A percentile compares a stretch with the other conserved stretches of the same genome.
These are phyloP conservation scores for Peromyscus leucopus DNA, from an alignment of 2,113 vertebrate genomes.

Conservation along the genomic window DNA sequence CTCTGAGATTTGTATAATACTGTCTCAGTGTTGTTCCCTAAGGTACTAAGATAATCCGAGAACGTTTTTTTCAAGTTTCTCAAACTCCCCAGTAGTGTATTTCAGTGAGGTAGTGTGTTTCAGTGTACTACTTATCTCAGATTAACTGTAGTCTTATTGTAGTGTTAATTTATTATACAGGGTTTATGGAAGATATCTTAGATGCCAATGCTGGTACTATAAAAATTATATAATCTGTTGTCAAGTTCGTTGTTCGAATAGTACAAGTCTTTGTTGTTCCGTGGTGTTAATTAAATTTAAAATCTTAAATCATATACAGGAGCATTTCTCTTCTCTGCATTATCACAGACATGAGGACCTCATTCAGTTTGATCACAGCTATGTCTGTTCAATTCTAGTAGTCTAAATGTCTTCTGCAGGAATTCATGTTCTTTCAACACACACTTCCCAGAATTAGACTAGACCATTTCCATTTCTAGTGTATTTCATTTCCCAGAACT, in stretches of 20 bases:
- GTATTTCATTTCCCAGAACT: slow-evolving; percentile 54
- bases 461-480: neutral
- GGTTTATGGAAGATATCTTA: neutral
- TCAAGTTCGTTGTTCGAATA: neutral
- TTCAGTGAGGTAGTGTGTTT: neutral
- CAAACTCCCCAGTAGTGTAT: neutral
- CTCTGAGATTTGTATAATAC: neutral
- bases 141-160: neutral
- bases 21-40: neutral
- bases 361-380: neutral
- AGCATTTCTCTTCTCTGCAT: neutral
- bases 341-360: neutral
- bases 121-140: neutral
- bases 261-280: neutral
- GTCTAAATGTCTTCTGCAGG: neutral
- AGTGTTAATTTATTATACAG: neutral
- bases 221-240: neutral
- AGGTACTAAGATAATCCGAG: neutral
- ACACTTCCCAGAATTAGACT: neutral
- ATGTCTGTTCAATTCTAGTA: neutral
- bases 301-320: slow-evolving; percentile 4
- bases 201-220: neutral
- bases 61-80: neutral
- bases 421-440: neutral
- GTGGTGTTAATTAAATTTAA: slow-evolving; percentile 41